Percentiles rank a stretch among this genome's conserved stretches.
phyloP scores from a whole-genome alignment of 2,113 vertebrate species.

The Acanthochromis polyacanthus region DNA sequence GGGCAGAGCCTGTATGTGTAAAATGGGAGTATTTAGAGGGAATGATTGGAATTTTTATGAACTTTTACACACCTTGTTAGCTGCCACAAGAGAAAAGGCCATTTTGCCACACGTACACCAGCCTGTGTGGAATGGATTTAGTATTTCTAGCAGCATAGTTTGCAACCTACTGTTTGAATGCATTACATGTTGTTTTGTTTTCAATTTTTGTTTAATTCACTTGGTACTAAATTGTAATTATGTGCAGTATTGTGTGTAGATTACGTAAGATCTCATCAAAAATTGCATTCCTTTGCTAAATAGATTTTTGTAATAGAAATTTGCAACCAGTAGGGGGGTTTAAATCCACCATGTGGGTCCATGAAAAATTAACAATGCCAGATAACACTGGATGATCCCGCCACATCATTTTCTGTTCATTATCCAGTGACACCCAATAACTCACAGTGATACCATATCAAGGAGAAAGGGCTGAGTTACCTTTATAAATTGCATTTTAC shows the following conservation, averaged over 20 bases:
- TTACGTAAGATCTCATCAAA: not conserved
- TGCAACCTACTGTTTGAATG: not conserved
- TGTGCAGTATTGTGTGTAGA: not conserved
- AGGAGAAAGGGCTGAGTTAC: not conserved
- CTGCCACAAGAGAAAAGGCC: not conserved
- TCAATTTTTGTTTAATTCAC: not conserved
- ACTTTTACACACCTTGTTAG: not conserved
- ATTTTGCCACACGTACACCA: not conserved
- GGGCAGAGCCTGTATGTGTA: not conserved
- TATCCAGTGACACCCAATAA: not conserved
- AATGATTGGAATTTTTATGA: not conserved
- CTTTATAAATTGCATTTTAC: not conserved
- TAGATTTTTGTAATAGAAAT: conserved; percentile 33
- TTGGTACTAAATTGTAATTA: not conserved
- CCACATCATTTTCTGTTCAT: conserved; percentile 8
- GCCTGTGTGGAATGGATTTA: not conserved
- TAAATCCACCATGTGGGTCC: conserved; percentile 15
- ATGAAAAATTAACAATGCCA: conserved; percentile 23
- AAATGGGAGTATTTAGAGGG: not conserved
- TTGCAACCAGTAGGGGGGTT: conserved; percentile 54
- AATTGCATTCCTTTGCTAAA: not conserved
- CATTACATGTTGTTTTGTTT: not conserved
- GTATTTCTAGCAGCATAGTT: not conserved
- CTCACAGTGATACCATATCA: not conserved
- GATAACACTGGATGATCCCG: not conserved